Conservation (phyloP, 2,888 invertebrate genomes). For the Pegoplata infirma region DNA sequence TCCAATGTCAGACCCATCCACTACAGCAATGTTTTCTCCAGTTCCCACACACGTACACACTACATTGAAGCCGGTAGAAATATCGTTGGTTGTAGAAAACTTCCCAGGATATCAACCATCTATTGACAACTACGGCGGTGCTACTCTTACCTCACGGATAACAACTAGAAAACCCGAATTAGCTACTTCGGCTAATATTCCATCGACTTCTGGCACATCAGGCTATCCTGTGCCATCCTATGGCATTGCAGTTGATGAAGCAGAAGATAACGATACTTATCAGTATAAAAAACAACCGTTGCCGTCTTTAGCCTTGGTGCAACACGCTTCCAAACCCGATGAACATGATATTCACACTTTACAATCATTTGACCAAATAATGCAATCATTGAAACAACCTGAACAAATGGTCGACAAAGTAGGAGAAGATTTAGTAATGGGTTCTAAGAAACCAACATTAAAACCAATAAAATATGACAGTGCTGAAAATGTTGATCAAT, state of each 20-base stretch:
- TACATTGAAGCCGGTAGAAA: conserved; percentile 38
- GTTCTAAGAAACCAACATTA: neutral
- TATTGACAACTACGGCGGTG: neutral
- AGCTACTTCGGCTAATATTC: conserved; percentile 44
- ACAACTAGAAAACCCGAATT: conserved; percentile 41
- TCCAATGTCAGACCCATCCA: conserved; percentile 50
- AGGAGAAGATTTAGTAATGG: neutral
- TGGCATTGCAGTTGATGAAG: conserved; percentile 42
- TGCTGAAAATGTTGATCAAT: conserved; percentile 62
- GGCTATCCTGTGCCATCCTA: conserved; percentile 71
- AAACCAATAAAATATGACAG: conserved; percentile 66
- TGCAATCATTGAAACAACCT: conserved; percentile 70
- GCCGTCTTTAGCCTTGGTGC: conserved; percentile 64
- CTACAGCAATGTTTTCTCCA: conserved; percentile 57
- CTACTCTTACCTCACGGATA: conserved; percentile 43
- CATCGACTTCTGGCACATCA: conserved; percentile 60
- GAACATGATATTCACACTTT: conserved; percentile 71
- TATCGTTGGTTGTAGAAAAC: conserved; percentile 35
- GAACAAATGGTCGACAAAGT: conserved; percentile 21
- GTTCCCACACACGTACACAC: conserved; percentile 43
- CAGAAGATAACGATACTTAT: conserved; percentile 33
- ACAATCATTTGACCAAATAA: conserved; percentile 75
- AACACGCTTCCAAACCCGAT: conserved; percentile 18
- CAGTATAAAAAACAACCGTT: conserved; percentile 66
- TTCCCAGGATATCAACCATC: conserved; percentile 49